Evolutionary conservation across 2,113 vertebrate genomes (phyloP).

Genomic region (Marmota monax): DNA sequence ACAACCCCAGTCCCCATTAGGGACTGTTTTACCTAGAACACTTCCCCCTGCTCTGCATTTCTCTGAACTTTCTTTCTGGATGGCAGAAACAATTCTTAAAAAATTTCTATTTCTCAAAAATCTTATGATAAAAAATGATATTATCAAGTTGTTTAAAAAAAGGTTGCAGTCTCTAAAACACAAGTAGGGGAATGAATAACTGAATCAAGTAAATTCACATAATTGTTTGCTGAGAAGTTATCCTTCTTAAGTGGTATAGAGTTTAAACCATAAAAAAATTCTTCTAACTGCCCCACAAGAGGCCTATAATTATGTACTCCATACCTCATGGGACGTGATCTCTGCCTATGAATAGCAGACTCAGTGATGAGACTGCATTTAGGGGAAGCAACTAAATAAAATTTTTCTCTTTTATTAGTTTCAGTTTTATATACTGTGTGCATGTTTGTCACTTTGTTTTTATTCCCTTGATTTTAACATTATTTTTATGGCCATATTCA

Average conservation of each 20-base stretch:
- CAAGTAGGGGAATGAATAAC: neutral
- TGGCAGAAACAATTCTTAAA: too few species aligned
- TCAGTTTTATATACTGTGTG: neutral
- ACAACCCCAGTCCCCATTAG: too few species aligned
- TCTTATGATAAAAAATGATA: too few species aligned
- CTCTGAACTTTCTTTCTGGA: too few species aligned
- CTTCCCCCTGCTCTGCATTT: too few species aligned
- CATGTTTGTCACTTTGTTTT: neutral
- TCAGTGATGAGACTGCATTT: neutral
- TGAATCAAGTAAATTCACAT: neutral
- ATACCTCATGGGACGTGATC: neutral
- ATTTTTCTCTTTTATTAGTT: neutral
- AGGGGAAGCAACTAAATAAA: neutral
- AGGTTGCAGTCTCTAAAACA: neutral
- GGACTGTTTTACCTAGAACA: too few species aligned
- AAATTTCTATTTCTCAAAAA: too few species aligned
- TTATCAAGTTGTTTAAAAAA: too few species aligned
- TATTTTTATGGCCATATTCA: neutral
- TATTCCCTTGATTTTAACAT: neutral
- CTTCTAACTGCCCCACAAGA: neutral
- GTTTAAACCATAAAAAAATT: neutral
- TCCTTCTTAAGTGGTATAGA: neutral
- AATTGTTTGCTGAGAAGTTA: neutral
- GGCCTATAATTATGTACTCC: fast-evolving
- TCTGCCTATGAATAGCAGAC: neutral